Evolutionary conservation across 2,797 vertebrate genomes (phyloP).

Genomic region (Lacerta viridis): DNA sequence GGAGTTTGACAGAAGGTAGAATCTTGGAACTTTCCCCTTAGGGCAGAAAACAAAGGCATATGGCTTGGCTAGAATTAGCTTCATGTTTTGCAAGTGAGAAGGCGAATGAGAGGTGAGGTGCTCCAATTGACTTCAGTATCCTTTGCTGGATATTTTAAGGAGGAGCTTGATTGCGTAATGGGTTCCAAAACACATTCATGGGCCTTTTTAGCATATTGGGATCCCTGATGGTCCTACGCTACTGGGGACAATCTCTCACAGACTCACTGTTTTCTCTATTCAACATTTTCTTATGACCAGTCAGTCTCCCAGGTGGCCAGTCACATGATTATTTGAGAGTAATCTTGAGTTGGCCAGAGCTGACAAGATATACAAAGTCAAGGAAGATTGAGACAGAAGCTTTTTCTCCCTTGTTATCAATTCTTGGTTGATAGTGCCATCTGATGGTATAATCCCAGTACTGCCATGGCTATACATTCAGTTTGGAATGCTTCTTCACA

Average conservation of each 20-base stretch:
- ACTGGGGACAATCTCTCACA: too few species aligned
- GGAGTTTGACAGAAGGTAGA: neutral
- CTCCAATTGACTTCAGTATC: neutral
- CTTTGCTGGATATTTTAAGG: slow-evolving; percentile 1
- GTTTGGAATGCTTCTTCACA: neutral
- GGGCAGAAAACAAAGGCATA: neutral
- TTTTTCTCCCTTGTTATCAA: neutral
- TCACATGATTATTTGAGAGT: neutral
- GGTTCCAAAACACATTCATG: neutral
- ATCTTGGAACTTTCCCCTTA: neutral
- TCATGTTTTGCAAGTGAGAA: neutral
- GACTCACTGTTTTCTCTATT: too few species aligned
- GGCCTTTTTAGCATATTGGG: neutral
- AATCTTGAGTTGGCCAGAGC: neutral
- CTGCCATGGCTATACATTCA: neutral
- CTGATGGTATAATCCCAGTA: slow-evolving; percentile 6
- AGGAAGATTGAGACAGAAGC: neutral
- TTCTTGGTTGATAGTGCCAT: neutral
- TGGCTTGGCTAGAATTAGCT: neutral
- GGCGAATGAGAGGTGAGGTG: neutral
- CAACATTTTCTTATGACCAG: neutral
- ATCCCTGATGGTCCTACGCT: neutral
- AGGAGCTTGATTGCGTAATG: neutral
- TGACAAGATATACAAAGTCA: neutral
- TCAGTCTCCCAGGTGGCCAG: neutral